These are phyloP conservation scores for Thalassarche chlororhynchos DNA, from an alignment of 2,113 vertebrate species.

Conservation along the genomic window DNA sequence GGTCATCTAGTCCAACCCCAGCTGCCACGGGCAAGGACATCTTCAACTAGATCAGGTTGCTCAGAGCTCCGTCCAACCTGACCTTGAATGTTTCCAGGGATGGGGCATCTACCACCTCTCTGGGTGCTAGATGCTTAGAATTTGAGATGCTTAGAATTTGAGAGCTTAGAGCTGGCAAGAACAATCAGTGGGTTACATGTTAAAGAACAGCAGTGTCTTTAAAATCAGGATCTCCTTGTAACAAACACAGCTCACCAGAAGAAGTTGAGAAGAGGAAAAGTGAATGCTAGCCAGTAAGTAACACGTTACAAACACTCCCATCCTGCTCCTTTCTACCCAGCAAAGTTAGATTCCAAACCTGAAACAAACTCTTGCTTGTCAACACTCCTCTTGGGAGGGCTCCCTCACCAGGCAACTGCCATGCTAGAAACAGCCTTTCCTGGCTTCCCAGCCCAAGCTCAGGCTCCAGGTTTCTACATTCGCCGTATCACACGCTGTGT, in stretches of 20 bases:
- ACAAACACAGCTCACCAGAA: background rate
- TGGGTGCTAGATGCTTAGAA: no score
- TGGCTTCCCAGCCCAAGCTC: background rate
- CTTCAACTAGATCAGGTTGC: no score
- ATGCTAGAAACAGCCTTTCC: background rate
- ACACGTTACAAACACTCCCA: background rate
- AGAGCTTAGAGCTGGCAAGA: background rate
- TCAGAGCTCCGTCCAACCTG: no score
- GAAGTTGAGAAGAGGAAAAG: background rate
- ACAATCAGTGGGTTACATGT: background rate
- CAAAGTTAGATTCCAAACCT: background rate
- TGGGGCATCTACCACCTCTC: no score
- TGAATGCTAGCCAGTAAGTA: background rate
- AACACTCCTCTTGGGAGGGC: slow-evolving; percentile 19
- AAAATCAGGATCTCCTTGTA: background rate
- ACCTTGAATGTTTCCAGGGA: no score
- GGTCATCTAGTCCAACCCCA: no score
- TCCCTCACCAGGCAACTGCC: background rate
- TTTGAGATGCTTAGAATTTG: background rate
- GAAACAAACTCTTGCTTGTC: slow-evolving; percentile 28
- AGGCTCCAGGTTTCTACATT: background rate
- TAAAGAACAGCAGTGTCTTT: background rate
- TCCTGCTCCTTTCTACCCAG: background rate
- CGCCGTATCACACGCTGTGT: background rate
- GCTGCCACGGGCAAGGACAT: no score